Percentiles rank a stretch among this genome's conserved stretches.
phyloP scores from a whole-genome alignment of 2,888 invertebrate genomes.

The Dromius quadrimaculatus region DNA sequence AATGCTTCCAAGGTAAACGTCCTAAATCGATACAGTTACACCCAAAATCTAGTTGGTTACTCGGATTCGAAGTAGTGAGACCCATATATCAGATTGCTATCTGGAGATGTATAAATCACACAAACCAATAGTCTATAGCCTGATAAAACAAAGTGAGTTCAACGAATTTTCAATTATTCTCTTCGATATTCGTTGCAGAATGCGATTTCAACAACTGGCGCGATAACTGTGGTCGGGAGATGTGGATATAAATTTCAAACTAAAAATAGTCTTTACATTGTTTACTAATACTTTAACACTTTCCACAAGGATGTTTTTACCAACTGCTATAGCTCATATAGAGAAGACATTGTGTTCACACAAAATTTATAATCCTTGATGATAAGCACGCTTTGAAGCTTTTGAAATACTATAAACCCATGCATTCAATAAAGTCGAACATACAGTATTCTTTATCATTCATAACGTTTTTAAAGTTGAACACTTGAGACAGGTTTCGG shows the following conservation, averaged over 20 bases:
- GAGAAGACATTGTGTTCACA: too few species aligned
- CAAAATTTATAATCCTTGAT: too few species aligned
- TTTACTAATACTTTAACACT: constrained; percentile 14
- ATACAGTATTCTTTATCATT: too few species aligned
- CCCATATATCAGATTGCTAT: constrained; percentile 42
- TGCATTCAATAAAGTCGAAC: too few species aligned
- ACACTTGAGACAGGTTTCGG: too few species aligned
- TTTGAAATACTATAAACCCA: too few species aligned
- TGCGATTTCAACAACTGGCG: neutral
- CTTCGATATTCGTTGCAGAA: constrained; percentile 11
- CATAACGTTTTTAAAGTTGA: too few species aligned
- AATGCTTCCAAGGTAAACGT: constrained; percentile 13
- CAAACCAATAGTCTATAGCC: constrained; percentile 44
- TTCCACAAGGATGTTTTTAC: too few species aligned
- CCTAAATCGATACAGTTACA: constrained; percentile 33
- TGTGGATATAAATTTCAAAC: neutral
- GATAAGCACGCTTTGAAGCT: too few species aligned
- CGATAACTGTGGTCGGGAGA: neutral
- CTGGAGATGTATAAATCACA: constrained; percentile 45
- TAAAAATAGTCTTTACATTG: neutral
- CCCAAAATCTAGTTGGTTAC: constrained; percentile 30
- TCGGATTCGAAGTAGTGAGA: constrained; percentile 19
- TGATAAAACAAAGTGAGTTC: constrained; percentile 39
- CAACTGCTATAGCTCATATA: too few species aligned
- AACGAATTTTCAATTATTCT: constrained; percentile 41